phyloP scores from a whole-genome alignment of 2,113 vertebrate species.

The Myrmecophaga tridactyla region DNA sequence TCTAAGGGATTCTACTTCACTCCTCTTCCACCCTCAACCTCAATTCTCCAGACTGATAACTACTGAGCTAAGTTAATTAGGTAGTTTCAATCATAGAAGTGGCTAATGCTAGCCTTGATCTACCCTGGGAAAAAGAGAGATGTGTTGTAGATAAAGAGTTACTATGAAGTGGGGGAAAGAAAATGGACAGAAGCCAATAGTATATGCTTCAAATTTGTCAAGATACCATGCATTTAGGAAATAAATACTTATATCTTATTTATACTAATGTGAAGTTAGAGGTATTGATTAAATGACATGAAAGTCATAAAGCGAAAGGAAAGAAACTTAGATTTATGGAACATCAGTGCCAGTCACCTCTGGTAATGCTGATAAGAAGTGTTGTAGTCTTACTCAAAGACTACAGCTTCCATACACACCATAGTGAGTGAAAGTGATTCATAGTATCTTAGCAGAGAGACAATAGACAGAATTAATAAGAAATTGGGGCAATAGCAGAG shows the following conservation, averaged over 20 bases:
- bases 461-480: neutral
- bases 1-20: neutral
- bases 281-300: neutral
- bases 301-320: neutral
- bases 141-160: neutral
- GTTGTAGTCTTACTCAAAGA: neutral
- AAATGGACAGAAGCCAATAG: neutral
- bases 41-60: neutral
- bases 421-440: neutral
- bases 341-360: neutral
- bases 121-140: neutral
- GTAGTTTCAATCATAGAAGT: neutral
- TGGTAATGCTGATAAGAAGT: neutral
- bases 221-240: neutral
- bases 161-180: neutral
- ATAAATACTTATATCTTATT: neutral
- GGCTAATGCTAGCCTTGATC: neutral
- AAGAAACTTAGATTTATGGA: neutral
- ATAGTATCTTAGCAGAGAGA: neutral
- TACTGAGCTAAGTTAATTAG: neutral
- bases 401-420: neutral
- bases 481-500: neutral
- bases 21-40: neutral
- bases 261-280: neutral
- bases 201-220: neutral